Evolutionary conservation across 2,113 vertebrate species (phyloP), one percentile per base, ranked within the genome.

Genomic region (Ahaetulla prasina): DNA sequence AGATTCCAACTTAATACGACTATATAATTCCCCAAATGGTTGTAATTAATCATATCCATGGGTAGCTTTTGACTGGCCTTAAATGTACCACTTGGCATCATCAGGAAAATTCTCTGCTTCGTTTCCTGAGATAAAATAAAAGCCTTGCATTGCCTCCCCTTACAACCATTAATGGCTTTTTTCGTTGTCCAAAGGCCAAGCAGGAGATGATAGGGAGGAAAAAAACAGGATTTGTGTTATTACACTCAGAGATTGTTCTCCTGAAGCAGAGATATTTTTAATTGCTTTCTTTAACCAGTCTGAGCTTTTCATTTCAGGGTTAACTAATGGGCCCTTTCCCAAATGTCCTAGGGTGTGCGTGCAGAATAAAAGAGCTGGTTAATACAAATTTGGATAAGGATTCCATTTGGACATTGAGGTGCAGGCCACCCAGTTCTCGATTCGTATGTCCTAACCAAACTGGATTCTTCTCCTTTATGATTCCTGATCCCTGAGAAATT

Each of bases 301-400:
- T 90, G 87, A 95, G 94, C 87, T 92, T 90, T 53, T 25, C 47
- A 20, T 35, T 39, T 87, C 49, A 89, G 39, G 39, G 39, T 35
- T 25, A 94, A 88, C 90, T 90, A 89, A 94, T 93, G 90, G 90
- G 92, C 94, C 95, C 92, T 94, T 92, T 94, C 92, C 95, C 95
- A 90, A 91, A 95, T 45, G 91, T 95, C 91, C 5, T 94, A 93
- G 85, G 94, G 85, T 91, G 74, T 94, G 94, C 92, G 91, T 94
- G 39, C 57, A 90, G 94, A 97, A 98, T 97, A 97, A 97, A 97
- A 97, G 45, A 4, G 95, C 94, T 94, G 91, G 97, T 97, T 98
- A 97, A 97, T 95, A 45, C 86, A 0, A 90, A 87, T 88, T 0
- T 96, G 27, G 60, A 63, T 96, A 96, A 97, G 96, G 96, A 95